These are phyloP conservation scores for Acromyrmex charruanus DNA, from an alignment of 1,140 invertebrate genomes.

Conservation along the genomic window DNA sequence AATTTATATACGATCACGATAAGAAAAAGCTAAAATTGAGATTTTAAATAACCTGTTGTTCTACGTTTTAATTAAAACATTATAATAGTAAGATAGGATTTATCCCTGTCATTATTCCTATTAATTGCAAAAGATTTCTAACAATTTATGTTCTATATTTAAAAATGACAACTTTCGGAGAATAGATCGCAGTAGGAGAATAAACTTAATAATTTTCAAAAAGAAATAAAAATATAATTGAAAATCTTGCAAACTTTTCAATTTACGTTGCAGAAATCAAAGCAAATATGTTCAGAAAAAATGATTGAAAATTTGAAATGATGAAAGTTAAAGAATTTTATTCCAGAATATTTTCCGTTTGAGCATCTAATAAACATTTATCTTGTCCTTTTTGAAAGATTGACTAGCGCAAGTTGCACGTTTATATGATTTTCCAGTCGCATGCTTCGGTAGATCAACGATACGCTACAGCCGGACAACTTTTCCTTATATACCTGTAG, in stretches of 20 bases:
- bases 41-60: not conserved
- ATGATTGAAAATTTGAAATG: not conserved
- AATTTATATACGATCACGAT: not conserved
- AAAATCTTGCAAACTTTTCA: not conserved
- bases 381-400: not conserved
- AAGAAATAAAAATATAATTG: slow-evolving; percentile 11
- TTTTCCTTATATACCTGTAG: not conserved
- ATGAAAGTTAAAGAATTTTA: not conserved
- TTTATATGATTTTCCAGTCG: slow-evolving; percentile 28
- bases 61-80: not conserved
- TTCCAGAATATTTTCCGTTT: slow-evolving; percentile 24
- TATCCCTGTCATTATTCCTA: not conserved
- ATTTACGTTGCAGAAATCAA: slow-evolving; percentile 4
- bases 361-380: slow-evolving; percentile 29
- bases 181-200: not conserved
- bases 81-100: not conserved
- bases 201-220: not conserved
- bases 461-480: not conserved
- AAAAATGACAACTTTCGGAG: slow-evolving; percentile 1
- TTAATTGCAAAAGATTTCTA: not conserved
- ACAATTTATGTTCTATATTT: not conserved
- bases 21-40: not conserved
- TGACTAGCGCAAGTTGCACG: not conserved
- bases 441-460: not conserved
- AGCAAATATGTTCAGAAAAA: not conserved